A percentile compares a stretch with the other conserved stretches of the same genome.
Conservation (phyloP, 2,888 invertebrate species). For the Brachyptera putata region DNA sequence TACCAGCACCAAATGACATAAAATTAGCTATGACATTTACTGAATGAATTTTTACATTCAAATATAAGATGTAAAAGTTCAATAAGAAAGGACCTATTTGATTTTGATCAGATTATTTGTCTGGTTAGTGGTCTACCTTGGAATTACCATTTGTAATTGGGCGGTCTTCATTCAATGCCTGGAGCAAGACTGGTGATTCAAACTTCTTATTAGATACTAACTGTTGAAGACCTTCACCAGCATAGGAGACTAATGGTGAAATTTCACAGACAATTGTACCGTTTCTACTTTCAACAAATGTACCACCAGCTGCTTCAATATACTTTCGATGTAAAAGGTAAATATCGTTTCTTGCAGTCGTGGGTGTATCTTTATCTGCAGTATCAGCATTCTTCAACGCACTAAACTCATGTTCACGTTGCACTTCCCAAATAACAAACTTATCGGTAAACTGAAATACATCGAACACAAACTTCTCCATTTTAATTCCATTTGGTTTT, state of each 20-base stretch:
- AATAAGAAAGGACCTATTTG: background rate
- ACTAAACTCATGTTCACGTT: constrained; percentile 91
- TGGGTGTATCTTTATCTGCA: constrained; percentile 85
- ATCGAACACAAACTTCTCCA: constrained; percentile 99
- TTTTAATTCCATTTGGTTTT: constrained; percentile 91
- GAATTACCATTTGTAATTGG: constrained; percentile 22
- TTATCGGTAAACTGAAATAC: constrained; percentile 90
- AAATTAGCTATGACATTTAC: background rate
- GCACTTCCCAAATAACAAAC: constrained; percentile 90
- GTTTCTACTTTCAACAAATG: constrained; percentile 57
- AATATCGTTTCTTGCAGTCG: constrained; percentile 76
- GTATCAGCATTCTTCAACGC: constrained; percentile 92
- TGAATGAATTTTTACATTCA: background rate
- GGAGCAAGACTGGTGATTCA: constrained; percentile 14
- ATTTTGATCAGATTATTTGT: background rate
- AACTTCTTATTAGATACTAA: constrained; percentile 18
- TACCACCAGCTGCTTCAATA: constrained; percentile 76
- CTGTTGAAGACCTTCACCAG: constrained; percentile 74
- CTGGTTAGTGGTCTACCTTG: constrained; percentile 1
- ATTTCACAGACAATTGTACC: constrained; percentile 68
- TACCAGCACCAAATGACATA: background rate
- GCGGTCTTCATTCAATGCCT: constrained; percentile 12
- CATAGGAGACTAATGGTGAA: constrained; percentile 85
- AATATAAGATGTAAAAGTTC: background rate
- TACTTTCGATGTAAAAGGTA: constrained; percentile 73